Conservation (phyloP, 2,888 invertebrate species). For the Trimorus sp. region DNA sequence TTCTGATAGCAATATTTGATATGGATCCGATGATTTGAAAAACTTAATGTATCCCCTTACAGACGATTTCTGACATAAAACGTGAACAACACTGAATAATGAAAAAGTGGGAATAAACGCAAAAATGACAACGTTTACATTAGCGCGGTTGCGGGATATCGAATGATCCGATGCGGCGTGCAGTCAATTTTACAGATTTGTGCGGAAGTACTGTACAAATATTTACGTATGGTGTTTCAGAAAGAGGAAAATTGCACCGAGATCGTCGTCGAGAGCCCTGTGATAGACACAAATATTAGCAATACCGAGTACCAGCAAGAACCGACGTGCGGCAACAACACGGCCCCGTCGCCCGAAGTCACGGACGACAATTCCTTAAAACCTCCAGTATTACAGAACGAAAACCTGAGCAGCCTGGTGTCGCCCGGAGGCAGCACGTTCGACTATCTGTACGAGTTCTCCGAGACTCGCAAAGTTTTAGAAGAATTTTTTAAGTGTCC, state of each 20-base stretch:
- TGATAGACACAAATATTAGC: conserved; percentile 72
- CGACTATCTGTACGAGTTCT: conserved; percentile 95
- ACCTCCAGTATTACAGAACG: conserved; percentile 74
- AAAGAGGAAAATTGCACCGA: conserved; percentile 76
- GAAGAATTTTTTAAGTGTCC: conserved; percentile 96
- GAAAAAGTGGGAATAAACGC: too few relatives aligned
- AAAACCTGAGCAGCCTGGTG: conserved; percentile 79
- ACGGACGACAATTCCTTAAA: conserved; percentile 70
- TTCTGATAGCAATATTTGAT: too few relatives aligned
- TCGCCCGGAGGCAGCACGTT: conserved; percentile 84
- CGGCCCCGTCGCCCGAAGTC: conserved; percentile 60
- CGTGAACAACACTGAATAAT: too few relatives aligned
- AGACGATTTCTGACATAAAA: too few relatives aligned
- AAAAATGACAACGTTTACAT: too few relatives aligned
- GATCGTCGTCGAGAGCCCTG: conserved; percentile 73
- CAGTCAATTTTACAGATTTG: too few relatives aligned
- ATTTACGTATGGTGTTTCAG: conserved; percentile 61
- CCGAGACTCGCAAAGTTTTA: conserved; percentile 94
- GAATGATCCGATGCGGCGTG: too few relatives aligned
- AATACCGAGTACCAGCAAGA: conserved; percentile 68
- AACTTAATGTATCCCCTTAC: too few relatives aligned
- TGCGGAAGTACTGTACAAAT: too few relatives aligned
- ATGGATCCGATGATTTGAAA: too few relatives aligned
- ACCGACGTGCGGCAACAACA: conserved; percentile 36
- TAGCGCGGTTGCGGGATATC: too few relatives aligned